Evolutionary conservation across 1,140 invertebrate species (phyloP).

Genomic region (Macrocentrus cingulum): DNA sequence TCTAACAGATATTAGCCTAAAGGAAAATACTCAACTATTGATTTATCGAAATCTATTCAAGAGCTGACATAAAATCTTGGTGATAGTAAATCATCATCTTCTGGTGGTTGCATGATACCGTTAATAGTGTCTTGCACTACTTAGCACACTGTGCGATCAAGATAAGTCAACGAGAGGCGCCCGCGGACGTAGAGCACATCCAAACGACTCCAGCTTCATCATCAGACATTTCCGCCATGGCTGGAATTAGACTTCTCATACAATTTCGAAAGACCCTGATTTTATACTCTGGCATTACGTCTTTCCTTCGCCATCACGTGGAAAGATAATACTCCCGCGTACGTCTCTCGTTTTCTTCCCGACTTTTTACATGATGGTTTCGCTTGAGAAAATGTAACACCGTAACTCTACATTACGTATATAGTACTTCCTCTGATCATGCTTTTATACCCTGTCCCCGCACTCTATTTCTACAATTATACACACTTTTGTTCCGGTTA

Average conservation of each 20-base stretch:
- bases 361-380: conserved; percentile 9
- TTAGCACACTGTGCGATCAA: conserved; percentile 5
- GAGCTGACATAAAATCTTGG: background rate
- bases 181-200: conserved; percentile 11
- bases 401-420: conserved; percentile 8
- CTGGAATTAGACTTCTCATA: background rate
- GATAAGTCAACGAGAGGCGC: conserved; percentile 9
- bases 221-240: conserved; percentile 13
- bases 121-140: conserved; percentile 15
- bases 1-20: too few species aligned
- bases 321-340: conserved; percentile 6
- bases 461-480: conserved; percentile 5
- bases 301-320: background rate
- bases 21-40: too few species aligned
- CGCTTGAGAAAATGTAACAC: conserved; percentile 16
- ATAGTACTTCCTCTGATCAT: conserved; percentile 14
- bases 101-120: conserved; percentile 4
- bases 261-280: background rate
- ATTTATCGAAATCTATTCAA: background rate
- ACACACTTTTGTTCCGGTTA: background rate
- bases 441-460: background rate
- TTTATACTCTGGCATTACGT: background rate
- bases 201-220: conserved; percentile 5
- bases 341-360: conserved; percentile 15
- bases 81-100: conserved; percentile 16